Base-by-base conservation (phyloP, 2,113 vertebrate genomes). In the Phalacrocorax aristotelis region DNA sequence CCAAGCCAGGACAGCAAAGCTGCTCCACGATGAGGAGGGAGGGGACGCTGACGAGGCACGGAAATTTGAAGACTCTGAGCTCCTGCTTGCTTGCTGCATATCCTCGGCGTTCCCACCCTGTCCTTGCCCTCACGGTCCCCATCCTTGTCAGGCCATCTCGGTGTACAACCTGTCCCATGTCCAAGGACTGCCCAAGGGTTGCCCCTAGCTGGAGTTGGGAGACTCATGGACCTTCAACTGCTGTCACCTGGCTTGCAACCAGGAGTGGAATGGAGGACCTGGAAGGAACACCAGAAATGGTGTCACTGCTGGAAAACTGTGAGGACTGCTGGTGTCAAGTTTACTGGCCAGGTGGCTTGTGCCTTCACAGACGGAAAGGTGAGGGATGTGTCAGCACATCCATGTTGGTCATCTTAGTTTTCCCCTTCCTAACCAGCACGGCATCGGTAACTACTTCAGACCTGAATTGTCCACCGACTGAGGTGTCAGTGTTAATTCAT, bases 1-100 rank as follows among this genome's bases (percentile, higher is more conserved):
- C 89, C 82, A 27, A 29, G 26, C 86, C 81, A 82, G 96, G 71
- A 90, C n/a, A 3, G 91, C 55, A 79, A 72, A 96, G 93, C 91
- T 91, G 40, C 80, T 96, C 75, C 30, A 1, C 17, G 9, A 80
- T 5, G 4, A 58, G 74, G 58, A 95, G 66, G 93, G 96, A 84
- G 25, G 61, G 64, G 54, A 96, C 1, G 10, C 12, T 11, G 1
- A 9, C 14, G 3, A 4, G 5, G 54, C 84, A 15, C 82, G 82
- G 93, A 88, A 86, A 69, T 88, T 72, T 62, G 92, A 93, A 95
- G 82, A 44, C 32, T 74, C 58, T 21, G 34, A 68, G 80, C 10
- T 87, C 20, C 69, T 9, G 21, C 26, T 29, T 11, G 11, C 21
- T 29, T 1, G 5, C 8, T 27, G 54, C 1, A 0, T 3, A 1